Evolutionary conservation across 2,113 vertebrate species (phyloP), one percentile per base, ranked within the genome.

Genomic region (Ceuthmochares aereus): DNA sequence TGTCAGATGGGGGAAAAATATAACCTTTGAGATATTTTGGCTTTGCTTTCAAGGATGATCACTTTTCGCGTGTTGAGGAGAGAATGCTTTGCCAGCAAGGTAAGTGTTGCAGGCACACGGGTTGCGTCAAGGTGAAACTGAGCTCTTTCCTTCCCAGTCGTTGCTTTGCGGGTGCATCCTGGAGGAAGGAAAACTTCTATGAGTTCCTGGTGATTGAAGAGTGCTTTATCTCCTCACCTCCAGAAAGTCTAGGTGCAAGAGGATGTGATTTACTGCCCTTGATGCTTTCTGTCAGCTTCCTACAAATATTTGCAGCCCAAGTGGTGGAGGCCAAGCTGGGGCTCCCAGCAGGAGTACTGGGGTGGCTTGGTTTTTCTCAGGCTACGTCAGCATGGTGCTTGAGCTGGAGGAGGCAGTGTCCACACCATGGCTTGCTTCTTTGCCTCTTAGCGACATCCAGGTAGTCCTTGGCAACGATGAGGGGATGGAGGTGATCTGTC

Each of bases 91-190:
- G 80, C 60, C 37, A 37, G 89, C 36, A n/a, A 93, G 93, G 91
- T 95, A 96, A 94, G 91, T 90, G 74, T 93, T 76, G 62, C 80
- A 89, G 86, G 81, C 78, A 34, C 56, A 77, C 27, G 70, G 91
- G 25, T 67, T 55, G 91, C 15, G 10, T 75, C 87, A 40, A 96
- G 90, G 79, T 92, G 93, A 49, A 89, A 40, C 32, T 0, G 49
- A 87, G 92, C 93, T 79, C 81, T 78, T 90, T 79, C 83, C 66
- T 86, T 52, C 70, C 82, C 84, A 79, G 2, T 3, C 4, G 25
- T 60, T 42, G 80, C 77, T 73, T 30, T 21, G 52, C 16, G 43
- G 89, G 40, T 42, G 64, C 88, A 55, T 80, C 88, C 80, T 2
- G 45, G 72, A 97, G 45, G 81, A 94, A 89, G 72, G 60, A 60